Evolutionary conservation across 2,888 invertebrate genomes (phyloP), one percentile per base, ranked within the genome.

Genomic region (Iphiclides podalirius): DNA sequence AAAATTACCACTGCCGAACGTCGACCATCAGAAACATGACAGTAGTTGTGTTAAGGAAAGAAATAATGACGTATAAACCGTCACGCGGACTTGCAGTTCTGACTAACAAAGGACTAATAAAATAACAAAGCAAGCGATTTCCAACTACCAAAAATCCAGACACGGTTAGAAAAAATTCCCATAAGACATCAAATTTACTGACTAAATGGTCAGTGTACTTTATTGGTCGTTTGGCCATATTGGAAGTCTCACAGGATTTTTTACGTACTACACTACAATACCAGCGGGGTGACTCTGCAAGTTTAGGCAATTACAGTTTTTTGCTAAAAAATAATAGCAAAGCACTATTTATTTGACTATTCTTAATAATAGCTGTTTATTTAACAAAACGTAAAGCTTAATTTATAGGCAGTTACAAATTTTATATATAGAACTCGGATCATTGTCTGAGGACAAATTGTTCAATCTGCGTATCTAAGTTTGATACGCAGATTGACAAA

Each of bases 271-370:
- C 11, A 14, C 26, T 39, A 23, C 39, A 39, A 39, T 39, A 26
- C 26, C 7, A 14, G 20, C 4, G 4, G 9, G n/a, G 14, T 39
- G 39, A 39, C 39, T 26, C 39, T 26, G 39, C 39, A 26, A 26
- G 2, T 26, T 39, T 12, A 42, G 41, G 35, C 28, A 40, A 23
- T 43, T 49, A 38, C 31, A 37, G 33, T 15, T 47, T 50, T 53
- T 53, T 45, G 41, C 41, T 34, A 37, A 49, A 37, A 52, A 53
- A 44, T 47, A 47, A 33, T 33, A 47, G 44, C 40, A 44, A 26
- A 23, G 2, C 13, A 12, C 38, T 20, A 40, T 53, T 31, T 31
- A 26, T 8, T n/a, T 31, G 45, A 14, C 26, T 40, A 20, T 6
- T 20, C n/a, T 31, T 2, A n/a, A 11, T 31, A 31, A 31, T 12